Percentiles rank a stretch among this genome's conserved stretches.
Conservation (phyloP, 2,797 vertebrate species). For the Pitangus sulphuratus region DNA sequence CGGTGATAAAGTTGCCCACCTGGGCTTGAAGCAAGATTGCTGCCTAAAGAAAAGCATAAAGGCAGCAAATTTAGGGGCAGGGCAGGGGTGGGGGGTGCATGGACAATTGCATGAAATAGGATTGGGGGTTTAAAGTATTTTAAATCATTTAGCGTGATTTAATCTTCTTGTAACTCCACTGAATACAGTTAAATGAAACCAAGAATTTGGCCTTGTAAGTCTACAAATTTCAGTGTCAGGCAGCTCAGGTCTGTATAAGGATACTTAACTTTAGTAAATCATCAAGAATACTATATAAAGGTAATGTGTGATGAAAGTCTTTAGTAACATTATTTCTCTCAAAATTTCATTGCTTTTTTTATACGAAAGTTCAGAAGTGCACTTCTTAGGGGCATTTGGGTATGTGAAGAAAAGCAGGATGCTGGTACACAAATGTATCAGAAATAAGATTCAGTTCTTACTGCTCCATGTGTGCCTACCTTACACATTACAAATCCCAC, state of each 20-base stretch:
- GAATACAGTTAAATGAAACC: neutral
- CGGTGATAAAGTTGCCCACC: neutral
- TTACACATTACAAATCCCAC: neutral
- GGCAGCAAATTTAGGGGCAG: neutral
- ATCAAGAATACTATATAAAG: neutral
- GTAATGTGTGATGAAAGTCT: neutral
- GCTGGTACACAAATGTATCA: slow-evolving; percentile 2
- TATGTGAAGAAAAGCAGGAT: slow-evolving; percentile 30
- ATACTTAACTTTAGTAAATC: slow-evolving; percentile 24
- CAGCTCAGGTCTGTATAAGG: slow-evolving; percentile 44
- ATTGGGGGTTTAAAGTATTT: slow-evolving; percentile 11
- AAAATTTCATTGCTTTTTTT: neutral
- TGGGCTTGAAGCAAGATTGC: neutral
- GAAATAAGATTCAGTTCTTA: slow-evolving; percentile 8
- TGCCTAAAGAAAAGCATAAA: slow-evolving; percentile 20
- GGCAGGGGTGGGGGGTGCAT: neutral
- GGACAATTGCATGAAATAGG: slow-evolving; percentile 16
- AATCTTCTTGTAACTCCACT: neutral
- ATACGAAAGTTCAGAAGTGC: slow-evolving; percentile 55
- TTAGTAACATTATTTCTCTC: slow-evolving; percentile 40
- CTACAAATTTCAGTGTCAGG: slow-evolving; percentile 10
- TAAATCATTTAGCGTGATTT: neutral
- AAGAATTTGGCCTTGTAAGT: neutral
- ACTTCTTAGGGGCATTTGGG: slow-evolving; percentile 54
- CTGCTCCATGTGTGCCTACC: slow-evolving; percentile 9